Base-by-base conservation (phyloP, 1,140 invertebrate genomes). In the Linepithema humile region DNA sequence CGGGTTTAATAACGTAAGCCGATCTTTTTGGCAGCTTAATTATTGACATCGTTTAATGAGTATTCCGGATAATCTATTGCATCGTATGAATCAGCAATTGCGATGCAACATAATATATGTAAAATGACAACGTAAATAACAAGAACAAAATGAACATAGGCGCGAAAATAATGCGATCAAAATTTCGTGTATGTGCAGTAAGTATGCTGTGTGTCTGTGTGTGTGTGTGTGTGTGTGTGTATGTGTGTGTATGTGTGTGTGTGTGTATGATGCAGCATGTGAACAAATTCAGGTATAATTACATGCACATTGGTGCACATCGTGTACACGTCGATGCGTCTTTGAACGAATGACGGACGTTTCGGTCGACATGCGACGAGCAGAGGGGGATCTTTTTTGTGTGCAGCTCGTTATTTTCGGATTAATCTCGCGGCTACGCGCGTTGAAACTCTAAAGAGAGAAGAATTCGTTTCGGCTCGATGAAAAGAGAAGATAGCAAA, bases 401-500 rank as follows among this genome's bases (percentile, higher is more conserved):
- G 35, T 35, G 64, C 29, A 59, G 74, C 83, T 89, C 74, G 75
- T 89, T 88, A 89, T 88, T 89, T 86, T 86, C 80, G 69, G 62
- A 89, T 89, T 89, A 88, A 89, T 85, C n/a, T 73, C 53, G n/a
- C n/a, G 29, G 32, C 15, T 12, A 29, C 23, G 20, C 53, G 15
- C 35, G 70, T n/a, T 5, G 64, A 65, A 74, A 72, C 48, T 72
- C 32, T 57, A 17, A 69, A 80, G 64, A 80, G 48, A 26, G 64
- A 77, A 85, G 50, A 88, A 82, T 85, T 87, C 38, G 75, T n/a
- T 74, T 40, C 72, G 0, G 20, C 57, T 38, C 12, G 57, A 53
- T 40, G 10, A 73, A 67, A 43, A 55, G 57, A 10, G 43, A 70
- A 74, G 43, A 60, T 20, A 50, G 43, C 9, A 74, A 82, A 60